Evolutionary conservation across 2,113 vertebrate genomes (phyloP).

Genomic region (Eulemur macaco): DNA sequence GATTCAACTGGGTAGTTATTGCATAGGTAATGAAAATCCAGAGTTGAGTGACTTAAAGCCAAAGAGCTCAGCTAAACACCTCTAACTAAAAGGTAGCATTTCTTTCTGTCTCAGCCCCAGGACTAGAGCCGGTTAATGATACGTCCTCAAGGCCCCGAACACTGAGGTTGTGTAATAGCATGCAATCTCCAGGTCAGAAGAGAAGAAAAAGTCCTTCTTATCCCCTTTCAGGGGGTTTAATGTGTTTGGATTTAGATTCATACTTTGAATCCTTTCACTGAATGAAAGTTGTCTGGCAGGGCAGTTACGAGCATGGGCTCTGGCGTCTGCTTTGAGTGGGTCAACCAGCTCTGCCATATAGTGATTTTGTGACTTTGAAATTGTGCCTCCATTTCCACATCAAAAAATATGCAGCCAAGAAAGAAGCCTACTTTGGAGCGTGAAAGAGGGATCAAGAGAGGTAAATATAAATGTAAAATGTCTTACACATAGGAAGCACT

Average conservation of each 20-base stretch:
- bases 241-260: not conserved
- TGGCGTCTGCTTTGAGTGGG: not conserved
- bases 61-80: not conserved
- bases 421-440: not conserved
- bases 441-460: not conserved
- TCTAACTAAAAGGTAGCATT: not conserved
- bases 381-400: not conserved
- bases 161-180: not conserved
- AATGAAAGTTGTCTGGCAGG: not conserved
- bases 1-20: not conserved
- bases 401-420: not conserved
- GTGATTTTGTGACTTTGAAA: not conserved
- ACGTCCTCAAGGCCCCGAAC: not conserved
- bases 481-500: not conserved
- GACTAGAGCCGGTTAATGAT: not conserved
- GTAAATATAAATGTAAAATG: not conserved
- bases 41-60: not conserved
- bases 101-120: not conserved
- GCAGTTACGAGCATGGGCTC: not conserved
- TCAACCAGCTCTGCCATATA: not conserved
- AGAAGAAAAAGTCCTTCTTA: not conserved
- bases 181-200: not conserved
- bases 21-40: not conserved
- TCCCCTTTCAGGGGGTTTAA: not conserved
- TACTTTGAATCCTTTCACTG: not conserved